These are phyloP conservation scores for Nasonia oneida DNA, from an alignment of 2,888 invertebrate genomes.

Conservation along the genomic window DNA sequence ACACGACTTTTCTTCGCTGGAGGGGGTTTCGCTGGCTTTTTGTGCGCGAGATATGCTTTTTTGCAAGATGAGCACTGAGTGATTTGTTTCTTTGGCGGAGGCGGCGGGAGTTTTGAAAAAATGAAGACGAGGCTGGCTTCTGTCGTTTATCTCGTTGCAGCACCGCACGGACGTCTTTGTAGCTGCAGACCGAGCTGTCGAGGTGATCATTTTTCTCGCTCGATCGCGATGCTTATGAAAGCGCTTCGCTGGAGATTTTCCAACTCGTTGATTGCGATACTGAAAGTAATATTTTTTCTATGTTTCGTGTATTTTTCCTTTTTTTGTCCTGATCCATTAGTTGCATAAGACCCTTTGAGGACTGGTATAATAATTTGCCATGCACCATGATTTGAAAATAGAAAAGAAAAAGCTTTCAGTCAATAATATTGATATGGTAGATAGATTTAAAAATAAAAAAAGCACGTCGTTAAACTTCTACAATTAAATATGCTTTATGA, in stretches of 20 bases:
- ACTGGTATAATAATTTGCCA: not conserved
- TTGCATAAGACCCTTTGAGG: not conserved
- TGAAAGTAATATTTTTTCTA: not conserved
- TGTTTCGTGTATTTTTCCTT: not conserved
- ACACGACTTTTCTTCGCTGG: not conserved
- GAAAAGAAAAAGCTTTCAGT: too few relatives aligned
- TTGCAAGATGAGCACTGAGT: not conserved
- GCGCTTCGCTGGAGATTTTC: not conserved
- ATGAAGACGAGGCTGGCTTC: not conserved
- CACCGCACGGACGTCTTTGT: not conserved
- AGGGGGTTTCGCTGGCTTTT: not conserved
- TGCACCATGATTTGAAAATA: too few relatives aligned
- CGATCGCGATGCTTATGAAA: not conserved
- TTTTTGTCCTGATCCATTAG: not conserved
- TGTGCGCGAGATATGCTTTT: not conserved
- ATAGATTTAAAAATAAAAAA: not conserved
- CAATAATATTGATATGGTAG: too few relatives aligned
- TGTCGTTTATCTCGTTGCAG: not conserved
- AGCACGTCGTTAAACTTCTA: not conserved
- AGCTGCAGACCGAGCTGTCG: not conserved
- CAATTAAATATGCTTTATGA: not conserved
- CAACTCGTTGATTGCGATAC: constrained; percentile 11
- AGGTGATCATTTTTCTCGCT: not conserved
- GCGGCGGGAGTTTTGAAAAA: not conserved
- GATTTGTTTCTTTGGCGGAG: not conserved